These are phyloP conservation scores for Drosophila orena DNA, from an alignment of 1,140 invertebrate genomes.

Conservation along the genomic window DNA sequence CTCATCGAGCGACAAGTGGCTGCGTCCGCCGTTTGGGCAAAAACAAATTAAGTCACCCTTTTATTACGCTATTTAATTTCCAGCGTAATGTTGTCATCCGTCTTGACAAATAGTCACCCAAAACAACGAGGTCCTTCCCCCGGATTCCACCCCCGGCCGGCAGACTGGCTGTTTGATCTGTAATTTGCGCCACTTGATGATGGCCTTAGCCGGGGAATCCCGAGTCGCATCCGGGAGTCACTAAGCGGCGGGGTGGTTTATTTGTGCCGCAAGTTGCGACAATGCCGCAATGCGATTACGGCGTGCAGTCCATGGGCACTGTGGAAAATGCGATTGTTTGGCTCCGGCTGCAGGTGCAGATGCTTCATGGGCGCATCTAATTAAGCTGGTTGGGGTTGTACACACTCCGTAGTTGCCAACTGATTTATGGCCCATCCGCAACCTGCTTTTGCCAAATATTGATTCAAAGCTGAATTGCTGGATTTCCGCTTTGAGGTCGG, in stretches of 20 bases:
- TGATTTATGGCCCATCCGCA: constrained; percentile 36
- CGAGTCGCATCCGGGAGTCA: not conserved
- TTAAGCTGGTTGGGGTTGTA: constrained; percentile 2
- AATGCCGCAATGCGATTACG: constrained; percentile 46
- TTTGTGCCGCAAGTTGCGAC: constrained; percentile 56
- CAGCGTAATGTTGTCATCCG: constrained; percentile 62
- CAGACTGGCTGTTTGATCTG: constrained; percentile 51
- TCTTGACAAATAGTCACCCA: constrained; percentile 58
- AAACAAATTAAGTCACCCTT: constrained; percentile 77
- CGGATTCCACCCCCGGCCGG: not conserved
- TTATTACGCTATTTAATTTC: constrained; percentile 69
- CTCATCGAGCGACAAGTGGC: constrained; percentile 33
- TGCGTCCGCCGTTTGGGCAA: constrained; percentile 10
- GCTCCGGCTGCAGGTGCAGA: constrained; percentile 49
- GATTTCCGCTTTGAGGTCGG: not conserved
- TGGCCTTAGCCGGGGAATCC: constrained; percentile 21
- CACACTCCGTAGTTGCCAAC: constrained; percentile 18
- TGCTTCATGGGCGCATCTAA: constrained; percentile 17
- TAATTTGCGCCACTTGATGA: constrained; percentile 62
- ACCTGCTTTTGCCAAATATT: constrained; percentile 6
- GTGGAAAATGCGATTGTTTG: constrained; percentile 52
- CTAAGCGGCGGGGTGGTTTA: constrained; percentile 62
- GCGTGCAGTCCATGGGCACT: constrained; percentile 38
- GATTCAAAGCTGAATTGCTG: not conserved
- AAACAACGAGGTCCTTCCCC: constrained; percentile 23